Evolutionary conservation across 2,888 invertebrate species (phyloP), one percentile per base, ranked within the genome.

Genomic region (Dichetophora obliterata): DNA sequence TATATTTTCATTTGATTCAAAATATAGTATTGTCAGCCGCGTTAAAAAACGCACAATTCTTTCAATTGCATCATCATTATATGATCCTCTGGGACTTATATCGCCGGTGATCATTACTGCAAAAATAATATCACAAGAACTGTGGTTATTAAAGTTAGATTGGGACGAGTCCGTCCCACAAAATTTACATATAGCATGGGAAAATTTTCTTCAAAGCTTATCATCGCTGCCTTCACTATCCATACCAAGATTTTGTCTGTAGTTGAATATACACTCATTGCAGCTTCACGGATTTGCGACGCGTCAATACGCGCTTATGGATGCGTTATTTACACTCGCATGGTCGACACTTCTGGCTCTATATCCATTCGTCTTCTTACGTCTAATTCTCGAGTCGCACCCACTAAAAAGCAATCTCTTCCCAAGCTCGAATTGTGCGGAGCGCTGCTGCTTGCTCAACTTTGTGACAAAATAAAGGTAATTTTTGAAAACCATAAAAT

Each of bases 41-140:
- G 19, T 22, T 16, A 59, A 43, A 37, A 72, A 72, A 43, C 11
- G 72, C 11, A 27, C 59, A 59, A 72, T 72, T 27, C 34, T 72
- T n/a, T 57, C 57, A 22, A 37, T 72, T 19, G 72, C 72, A 37
- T 57, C 72, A 37, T 57, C 72, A 37, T 57, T 72, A 34, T 72
- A 43, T 8, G 72, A 72, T 59, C 72, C 70, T 2, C 54, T 54
- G 22, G 57, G 70, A 31, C 37, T 71, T 5, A 4, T 31, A 31
- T 3, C n/a, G 4, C 70, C 54, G 4, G 6, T 71, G 2, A 16
- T 54, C 31, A 71, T 57, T 57, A 6, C n/a, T 34, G 57, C 57
- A 6, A 71, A 71, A 57, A 71, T 71, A 19, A 71, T 71, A 11
- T 11, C 37, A 9, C 71, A 71, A 57, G 59, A 71, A 5, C 16